phyloP scores from a whole-genome alignment of 1,140 invertebrate genomes.

The Hirudo medicinalis region DNA sequence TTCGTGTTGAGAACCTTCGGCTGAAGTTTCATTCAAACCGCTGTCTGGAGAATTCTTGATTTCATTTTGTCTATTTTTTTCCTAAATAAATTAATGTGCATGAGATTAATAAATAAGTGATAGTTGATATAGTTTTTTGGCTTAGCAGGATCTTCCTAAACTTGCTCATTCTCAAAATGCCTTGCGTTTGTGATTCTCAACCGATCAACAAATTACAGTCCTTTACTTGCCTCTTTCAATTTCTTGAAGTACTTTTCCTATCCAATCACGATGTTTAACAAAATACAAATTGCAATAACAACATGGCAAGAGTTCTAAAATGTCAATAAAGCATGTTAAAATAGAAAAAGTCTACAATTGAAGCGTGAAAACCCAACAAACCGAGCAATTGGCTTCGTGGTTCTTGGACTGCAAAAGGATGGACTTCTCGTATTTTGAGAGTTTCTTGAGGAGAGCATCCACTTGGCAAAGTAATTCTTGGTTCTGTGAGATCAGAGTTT shows the following conservation, averaged over 20 bases:
- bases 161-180: not conserved
- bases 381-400: not conserved
- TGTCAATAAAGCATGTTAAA: not conserved
- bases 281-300: too few relatives aligned
- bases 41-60: conserved; percentile 5
- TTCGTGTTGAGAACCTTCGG: not conserved
- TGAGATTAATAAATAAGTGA: too few relatives aligned
- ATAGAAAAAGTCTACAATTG: not conserved
- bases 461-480: conserved; percentile 9
- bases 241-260: not conserved
- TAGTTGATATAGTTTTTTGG: too few relatives aligned
- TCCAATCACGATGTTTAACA: too few relatives aligned
- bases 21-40: not conserved
- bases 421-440: not conserved
- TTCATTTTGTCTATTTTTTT: not conserved
- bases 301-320: too few relatives aligned
- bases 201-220: not conserved
- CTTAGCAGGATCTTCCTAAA: too few relatives aligned
- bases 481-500: not conserved
- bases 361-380: not conserved
- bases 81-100: too few relatives aligned
- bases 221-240: not conserved
- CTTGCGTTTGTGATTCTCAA: not conserved
- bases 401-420: not conserved
- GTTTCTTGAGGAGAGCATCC: not conserved